phyloP scores from a whole-genome alignment of 2,797 vertebrate genomes.

The Protonibea diacanthus region DNA sequence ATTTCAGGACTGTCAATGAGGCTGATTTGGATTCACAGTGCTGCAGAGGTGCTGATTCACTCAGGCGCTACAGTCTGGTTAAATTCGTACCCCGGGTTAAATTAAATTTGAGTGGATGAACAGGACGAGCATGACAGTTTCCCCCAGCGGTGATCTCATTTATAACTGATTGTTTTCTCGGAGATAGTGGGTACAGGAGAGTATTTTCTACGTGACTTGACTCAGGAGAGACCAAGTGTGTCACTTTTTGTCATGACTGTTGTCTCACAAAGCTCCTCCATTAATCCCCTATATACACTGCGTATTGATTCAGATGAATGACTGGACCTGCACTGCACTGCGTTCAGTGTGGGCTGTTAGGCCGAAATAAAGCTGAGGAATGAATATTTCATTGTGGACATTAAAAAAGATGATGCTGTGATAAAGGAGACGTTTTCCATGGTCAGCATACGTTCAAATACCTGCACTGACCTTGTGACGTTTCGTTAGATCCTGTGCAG shows the following conservation, averaged over 20 bases:
- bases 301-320: background rate
- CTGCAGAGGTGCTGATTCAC: constrained; percentile 36
- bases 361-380: background rate
- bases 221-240: background rate
- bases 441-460: background rate
- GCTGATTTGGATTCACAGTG: constrained; percentile 33
- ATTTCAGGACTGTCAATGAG: constrained; percentile 39
- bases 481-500: background rate
- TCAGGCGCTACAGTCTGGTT: constrained; percentile 10
- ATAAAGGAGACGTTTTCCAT: constrained; percentile 13
- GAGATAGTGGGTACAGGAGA: background rate
- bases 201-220: background rate
- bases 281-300: background rate
- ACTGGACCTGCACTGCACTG: background rate
- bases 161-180: constrained; percentile 15
- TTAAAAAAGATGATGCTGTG: constrained; percentile 13
- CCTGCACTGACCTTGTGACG: background rate
- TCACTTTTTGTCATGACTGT: background rate
- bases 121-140: background rate
- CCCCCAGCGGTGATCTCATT: background rate
- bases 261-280: background rate
- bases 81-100: constrained; percentile 19
- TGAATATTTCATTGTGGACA: constrained; percentile 18
- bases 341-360: background rate
- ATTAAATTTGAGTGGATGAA: constrained; percentile 18